A percentile compares a stretch with the other conserved stretches of the same genome.
Conservation (phyloP, 2,888 invertebrate genomes). For the Petrophora chlorosata region DNA sequence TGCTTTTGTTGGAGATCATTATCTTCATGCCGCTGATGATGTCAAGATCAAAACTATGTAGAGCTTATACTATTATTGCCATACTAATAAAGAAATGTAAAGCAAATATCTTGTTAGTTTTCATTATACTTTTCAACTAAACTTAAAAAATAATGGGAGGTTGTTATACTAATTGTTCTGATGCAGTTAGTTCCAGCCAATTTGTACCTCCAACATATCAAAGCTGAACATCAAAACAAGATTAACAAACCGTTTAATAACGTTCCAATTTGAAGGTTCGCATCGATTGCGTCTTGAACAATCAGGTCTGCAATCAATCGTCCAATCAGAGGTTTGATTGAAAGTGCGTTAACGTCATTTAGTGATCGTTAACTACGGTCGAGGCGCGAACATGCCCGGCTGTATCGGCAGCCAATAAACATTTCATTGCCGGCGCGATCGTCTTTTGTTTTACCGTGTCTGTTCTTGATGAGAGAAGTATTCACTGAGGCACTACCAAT, state of each 20-base stretch:
- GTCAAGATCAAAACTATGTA: no score
- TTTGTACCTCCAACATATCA: slow-evolving; percentile 1
- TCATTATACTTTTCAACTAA: no score
- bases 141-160: no score
- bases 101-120: no score
- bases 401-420: slow-evolving; percentile 25
- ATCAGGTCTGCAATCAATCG: slow-evolving; percentile 50
- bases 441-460: slow-evolving; percentile 45
- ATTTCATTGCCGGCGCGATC: slow-evolving; percentile 38
- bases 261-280: slow-evolving; percentile 41
- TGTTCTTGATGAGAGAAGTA: background rate
- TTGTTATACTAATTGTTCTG: background rate
- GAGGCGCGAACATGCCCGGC: slow-evolving; percentile 48
- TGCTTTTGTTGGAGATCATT: no score
- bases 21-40: no score
- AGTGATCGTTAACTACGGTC: slow-evolving; percentile 70
- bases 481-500: background rate
- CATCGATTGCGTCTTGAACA: slow-evolving; percentile 44
- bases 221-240: slow-evolving; percentile 10
- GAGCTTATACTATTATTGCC: no score
- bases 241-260: slow-evolving; percentile 44
- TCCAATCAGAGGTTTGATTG: slow-evolving; percentile 68
- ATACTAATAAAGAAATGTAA: no score
- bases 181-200: background rate
- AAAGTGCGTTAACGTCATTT: slow-evolving; percentile 69